Evolutionary conservation across 2,113 vertebrate genomes (phyloP).

Genomic region (Accipiter cooperii): DNA sequence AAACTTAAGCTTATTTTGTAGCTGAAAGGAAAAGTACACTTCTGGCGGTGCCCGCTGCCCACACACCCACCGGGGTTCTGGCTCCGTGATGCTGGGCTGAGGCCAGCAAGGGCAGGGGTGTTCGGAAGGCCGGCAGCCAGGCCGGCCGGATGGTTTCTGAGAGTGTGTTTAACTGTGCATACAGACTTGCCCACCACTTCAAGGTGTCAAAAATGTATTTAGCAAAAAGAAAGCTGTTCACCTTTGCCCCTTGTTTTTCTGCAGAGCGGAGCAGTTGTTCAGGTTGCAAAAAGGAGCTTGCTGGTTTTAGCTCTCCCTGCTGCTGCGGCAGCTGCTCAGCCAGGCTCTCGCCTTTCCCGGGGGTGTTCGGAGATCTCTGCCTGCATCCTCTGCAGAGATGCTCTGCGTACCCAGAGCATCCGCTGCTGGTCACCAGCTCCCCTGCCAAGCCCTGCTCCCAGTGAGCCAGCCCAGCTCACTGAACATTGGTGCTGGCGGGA

Average conservation of each 20-base stretch:
- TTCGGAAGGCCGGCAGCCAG: background rate
- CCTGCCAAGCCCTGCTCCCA: background rate
- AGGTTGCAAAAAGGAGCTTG: background rate
- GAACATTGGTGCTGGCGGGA: rapidly evolving
- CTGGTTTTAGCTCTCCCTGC: background rate
- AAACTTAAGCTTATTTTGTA: background rate
- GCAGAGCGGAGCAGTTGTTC: background rate
- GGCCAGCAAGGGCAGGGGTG: background rate
- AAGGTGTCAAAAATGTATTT: background rate
- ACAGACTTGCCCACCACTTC: background rate
- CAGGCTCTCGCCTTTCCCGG: background rate
- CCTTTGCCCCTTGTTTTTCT: background rate
- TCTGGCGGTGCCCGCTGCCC: background rate
- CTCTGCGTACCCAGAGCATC: background rate
- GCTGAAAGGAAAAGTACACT: background rate
- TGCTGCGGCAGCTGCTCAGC: background rate
- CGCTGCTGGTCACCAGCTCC: background rate
- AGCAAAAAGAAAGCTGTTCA: background rate
- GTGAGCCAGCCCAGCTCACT: background rate
- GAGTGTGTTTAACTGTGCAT: rapidly evolving
- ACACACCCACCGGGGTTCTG: background rate
- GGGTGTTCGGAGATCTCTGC: background rate
- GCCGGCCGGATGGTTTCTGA: background rate
- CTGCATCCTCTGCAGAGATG: background rate
- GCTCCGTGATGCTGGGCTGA: background rate